A percentile compares a stretch with the other conserved stretches of the same genome.
phyloP scores from a whole-genome alignment of 1,140 invertebrate genomes.

The Orchestia grillus region DNA sequence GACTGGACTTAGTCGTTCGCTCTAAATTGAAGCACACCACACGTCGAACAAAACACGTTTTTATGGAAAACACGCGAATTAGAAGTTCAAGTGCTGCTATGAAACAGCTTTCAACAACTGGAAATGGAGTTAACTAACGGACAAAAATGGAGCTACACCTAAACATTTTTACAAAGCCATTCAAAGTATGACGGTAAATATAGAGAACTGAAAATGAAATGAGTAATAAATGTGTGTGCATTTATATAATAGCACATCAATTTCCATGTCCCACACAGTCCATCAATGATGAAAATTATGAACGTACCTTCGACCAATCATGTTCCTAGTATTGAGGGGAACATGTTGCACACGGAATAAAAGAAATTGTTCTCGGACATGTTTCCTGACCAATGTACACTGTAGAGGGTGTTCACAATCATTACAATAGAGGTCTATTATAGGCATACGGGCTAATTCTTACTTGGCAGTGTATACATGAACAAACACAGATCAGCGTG shows the following conservation, averaged over 20 bases:
- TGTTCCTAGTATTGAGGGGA: neutral
- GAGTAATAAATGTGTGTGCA: neutral
- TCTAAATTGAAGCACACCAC: neutral
- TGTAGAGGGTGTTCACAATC: neutral
- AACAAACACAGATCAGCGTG: neutral
- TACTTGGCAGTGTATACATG: conserved; percentile 7
- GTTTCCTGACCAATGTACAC: neutral
- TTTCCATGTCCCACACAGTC: neutral
- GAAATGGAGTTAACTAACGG: neutral
- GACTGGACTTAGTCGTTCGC: neutral
- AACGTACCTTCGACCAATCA: neutral
- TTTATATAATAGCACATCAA: neutral
- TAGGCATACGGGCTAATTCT: neutral
- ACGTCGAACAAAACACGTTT: neutral
- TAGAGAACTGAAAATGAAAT: neutral
- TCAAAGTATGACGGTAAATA: neutral
- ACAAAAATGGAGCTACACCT: neutral
- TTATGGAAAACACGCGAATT: neutral
- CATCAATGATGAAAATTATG: neutral
- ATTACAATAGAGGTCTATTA: neutral
- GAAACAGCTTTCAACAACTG: neutral
- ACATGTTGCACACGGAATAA: neutral
- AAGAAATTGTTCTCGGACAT: neutral
- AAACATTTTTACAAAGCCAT: neutral
- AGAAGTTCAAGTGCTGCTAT: neutral